phyloP scores from a whole-genome alignment of 2,888 invertebrate species.

The Kryphioiulus occultus region DNA sequence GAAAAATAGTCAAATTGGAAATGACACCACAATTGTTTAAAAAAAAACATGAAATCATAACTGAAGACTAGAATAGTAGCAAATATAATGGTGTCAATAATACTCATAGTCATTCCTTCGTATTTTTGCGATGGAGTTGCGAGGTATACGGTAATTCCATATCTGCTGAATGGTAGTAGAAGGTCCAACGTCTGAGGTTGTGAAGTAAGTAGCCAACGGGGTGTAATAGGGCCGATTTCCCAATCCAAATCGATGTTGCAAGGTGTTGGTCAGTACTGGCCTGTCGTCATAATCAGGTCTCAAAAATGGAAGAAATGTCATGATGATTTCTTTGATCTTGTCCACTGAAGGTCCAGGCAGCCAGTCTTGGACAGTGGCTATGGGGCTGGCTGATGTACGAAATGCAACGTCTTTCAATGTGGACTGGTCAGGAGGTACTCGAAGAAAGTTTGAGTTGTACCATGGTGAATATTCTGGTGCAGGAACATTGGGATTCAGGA shows the following conservation, averaged over 20 bases:
- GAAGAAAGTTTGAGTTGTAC: not conserved
- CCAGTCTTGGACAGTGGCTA: not conserved
- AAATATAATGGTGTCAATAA: not conserved
- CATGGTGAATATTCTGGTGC: not conserved
- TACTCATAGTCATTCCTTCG: not conserved
- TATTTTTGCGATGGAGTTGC: not conserved
- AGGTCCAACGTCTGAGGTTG: not conserved
- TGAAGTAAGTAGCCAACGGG: not conserved
- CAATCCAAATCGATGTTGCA: not conserved
- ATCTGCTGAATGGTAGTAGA: not conserved
- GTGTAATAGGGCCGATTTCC: not conserved
- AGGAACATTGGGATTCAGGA: slow-evolving; percentile 2
- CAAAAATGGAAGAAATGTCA: not conserved
- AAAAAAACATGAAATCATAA: not conserved
- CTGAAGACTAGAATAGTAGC: not conserved
- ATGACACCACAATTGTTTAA: not conserved
- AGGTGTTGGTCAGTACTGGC: not conserved
- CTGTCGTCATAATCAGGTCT: not conserved
- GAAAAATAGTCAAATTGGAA: not conserved
- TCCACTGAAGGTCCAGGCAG: not conserved
- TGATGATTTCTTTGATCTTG: not conserved
- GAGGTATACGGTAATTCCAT: slow-evolving; percentile 6
- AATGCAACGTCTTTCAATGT: not conserved
- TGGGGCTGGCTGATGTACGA: not conserved
- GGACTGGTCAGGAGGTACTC: not conserved